Percentiles rank a stretch among this genome's conserved stretches.
Evolutionary conservation across 2,888 invertebrate genomes (phyloP).

Genomic region (Diaprepes abbreviatus): DNA sequence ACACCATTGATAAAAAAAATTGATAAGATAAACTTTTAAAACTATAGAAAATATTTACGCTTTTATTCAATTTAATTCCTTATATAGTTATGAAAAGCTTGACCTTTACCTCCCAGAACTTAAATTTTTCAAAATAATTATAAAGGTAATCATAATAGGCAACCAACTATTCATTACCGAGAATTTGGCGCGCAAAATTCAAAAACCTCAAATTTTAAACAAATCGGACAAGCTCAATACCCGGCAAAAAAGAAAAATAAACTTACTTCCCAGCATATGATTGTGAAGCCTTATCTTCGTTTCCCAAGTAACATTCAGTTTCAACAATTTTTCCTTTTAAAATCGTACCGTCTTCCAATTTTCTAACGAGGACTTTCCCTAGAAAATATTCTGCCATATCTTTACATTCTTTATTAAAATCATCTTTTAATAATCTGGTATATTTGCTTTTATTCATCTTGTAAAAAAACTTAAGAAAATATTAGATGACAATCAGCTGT

Average conservation of each 20-base stretch:
- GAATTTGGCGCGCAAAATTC: not conserved
- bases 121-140: not conserved
- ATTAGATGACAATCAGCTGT: not conserved
- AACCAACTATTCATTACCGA: not conserved
- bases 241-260: not conserved
- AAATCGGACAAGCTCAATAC: too few relatives aligned
- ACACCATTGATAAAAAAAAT: too few relatives aligned
- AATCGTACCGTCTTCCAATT: constrained; percentile 68
- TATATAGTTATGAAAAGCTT: too few relatives aligned
- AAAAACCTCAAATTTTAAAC: not conserved
- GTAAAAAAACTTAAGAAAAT: not conserved
- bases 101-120: too few relatives aligned
- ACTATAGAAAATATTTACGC: too few relatives aligned
- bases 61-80: too few relatives aligned
- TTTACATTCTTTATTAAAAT: constrained; percentile 50
- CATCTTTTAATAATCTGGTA: constrained; percentile 49
- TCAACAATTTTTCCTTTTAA: constrained; percentile 79
- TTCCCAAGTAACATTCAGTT: constrained; percentile 80
- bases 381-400: constrained; percentile 66
- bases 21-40: too few relatives aligned
- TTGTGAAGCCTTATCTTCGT: constrained; percentile 77
- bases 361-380: constrained; percentile 75
- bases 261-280: constrained; percentile 69
- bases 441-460: constrained; percentile 1
- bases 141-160: too few relatives aligned